A percentile compares a stretch with the other conserved stretches of the same genome.
Conservation (phyloP, 2,113 vertebrate genomes). For the Syrmaticus mikado region DNA sequence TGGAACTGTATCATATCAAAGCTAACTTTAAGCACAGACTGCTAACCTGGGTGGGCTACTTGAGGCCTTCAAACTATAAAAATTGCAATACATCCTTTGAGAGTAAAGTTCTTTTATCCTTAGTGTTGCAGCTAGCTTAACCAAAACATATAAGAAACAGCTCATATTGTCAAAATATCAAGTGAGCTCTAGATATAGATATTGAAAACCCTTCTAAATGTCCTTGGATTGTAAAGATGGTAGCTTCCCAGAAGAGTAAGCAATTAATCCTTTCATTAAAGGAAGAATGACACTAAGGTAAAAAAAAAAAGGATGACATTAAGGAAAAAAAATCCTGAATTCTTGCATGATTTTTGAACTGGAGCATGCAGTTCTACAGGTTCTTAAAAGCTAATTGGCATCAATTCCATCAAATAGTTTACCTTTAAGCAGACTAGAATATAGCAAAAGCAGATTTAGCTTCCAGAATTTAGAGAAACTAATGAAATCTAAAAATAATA, state of each 20-base stretch:
- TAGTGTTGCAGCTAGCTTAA: neutral
- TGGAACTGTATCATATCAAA: neutral
- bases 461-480: neutral
- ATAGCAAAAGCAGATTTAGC: neutral
- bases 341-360: neutral
- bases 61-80: neutral
- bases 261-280: neutral
- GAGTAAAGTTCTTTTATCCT: neutral
- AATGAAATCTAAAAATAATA: neutral
- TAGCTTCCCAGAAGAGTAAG: neutral
- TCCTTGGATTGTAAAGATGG: neutral
- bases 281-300: neutral
- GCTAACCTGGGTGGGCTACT: neutral
- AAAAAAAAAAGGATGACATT: neutral
- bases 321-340: neutral
- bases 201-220: neutral
- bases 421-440: neutral
- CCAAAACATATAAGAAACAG: neutral
- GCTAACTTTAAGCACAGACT: neutral
- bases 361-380: neutral
- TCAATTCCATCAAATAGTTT: accelerated
- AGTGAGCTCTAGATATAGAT: neutral
- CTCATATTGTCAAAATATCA: neutral
- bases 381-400: neutral
- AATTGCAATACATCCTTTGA: neutral